Evolutionary conservation across 1,140 invertebrate species (phyloP).

Genomic region (Sminthurinus signatus): DNA sequence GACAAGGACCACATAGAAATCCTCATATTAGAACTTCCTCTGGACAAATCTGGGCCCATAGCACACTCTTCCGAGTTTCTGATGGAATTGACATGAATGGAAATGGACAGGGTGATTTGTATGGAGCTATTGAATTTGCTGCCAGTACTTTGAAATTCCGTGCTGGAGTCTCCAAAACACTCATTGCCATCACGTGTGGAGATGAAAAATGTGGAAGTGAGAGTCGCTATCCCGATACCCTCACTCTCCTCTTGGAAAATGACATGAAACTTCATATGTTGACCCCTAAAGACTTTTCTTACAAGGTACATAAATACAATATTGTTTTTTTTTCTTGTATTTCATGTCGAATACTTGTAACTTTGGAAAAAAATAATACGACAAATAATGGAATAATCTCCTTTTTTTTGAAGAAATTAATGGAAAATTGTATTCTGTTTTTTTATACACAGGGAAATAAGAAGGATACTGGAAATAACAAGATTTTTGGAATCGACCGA

Average conservation of each 20-base stretch:
- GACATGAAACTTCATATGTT: conserved; percentile 50
- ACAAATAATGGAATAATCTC: too few relatives aligned
- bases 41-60: conserved; percentile 45
- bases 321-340: too few relatives aligned
- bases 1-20: conserved; percentile 42
- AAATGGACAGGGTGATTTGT: conserved; percentile 26
- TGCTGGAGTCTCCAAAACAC: conserved; percentile 50
- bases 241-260: conserved; percentile 45
- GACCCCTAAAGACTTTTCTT: conserved; percentile 42
- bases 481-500: conserved; percentile 48
- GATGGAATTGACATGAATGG: conserved; percentile 22
- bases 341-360: too few relatives aligned
- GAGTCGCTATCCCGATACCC: conserved; percentile 43
- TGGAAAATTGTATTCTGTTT: background rate
- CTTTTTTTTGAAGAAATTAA: too few relatives aligned
- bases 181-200: conserved; percentile 48
- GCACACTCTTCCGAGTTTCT: conserved; percentile 29
- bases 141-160: conserved; percentile 48
- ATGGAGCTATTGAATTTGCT: conserved; percentile 49
- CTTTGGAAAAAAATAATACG: too few relatives aligned
- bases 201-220: conserved; percentile 43
- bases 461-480: conserved; percentile 34
- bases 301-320: too few relatives aligned
- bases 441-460: conserved; percentile 17
- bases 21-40: conserved; percentile 49